These are phyloP conservation scores for Neria commutata DNA, from an alignment of 2,888 invertebrate genomes.

Conservation along the genomic window DNA sequence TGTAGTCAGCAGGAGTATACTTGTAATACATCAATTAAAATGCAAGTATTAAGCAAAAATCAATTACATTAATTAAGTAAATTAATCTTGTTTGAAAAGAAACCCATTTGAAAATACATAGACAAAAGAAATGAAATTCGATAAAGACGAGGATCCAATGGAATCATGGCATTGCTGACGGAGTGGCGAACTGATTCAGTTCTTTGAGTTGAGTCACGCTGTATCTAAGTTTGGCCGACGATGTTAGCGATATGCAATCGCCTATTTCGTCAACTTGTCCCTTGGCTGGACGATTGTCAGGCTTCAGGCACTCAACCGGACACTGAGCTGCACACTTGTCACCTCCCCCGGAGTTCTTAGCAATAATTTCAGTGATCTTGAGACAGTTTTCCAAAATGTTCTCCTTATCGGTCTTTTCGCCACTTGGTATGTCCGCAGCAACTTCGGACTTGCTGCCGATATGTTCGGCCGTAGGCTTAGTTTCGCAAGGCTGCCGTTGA, in stretches of 20 bases:
- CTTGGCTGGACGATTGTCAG: background rate
- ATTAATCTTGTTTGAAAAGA: too few species aligned
- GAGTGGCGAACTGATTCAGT: constrained; percentile 32
- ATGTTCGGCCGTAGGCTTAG: constrained; percentile 16
- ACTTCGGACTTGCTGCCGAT: background rate
- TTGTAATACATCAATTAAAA: too few species aligned
- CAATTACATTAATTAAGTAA: constrained; percentile 7
- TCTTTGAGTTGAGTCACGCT: constrained; percentile 34
- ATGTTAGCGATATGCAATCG: background rate
- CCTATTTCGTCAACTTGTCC: background rate
- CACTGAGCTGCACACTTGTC: background rate
- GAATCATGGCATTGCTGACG: too few species aligned
- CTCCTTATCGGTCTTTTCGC: constrained; percentile 7
- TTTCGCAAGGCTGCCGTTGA: constrained; percentile 40
- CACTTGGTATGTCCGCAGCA: background rate
- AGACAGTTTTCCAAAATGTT: constrained; percentile 35
- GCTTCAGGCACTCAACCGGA: background rate
- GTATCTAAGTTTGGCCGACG: constrained; percentile 29
- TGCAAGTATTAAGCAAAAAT: too few species aligned
- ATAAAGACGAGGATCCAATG: background rate
- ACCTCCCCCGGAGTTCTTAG: background rate
- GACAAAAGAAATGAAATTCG: too few species aligned
- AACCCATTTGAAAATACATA: too few species aligned
- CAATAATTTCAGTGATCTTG: constrained; percentile 34
- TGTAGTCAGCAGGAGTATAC: too few species aligned